These are phyloP conservation scores for Sceloporus undulatus DNA, from an alignment of 2,113 vertebrate species.

Conservation along the genomic window DNA sequence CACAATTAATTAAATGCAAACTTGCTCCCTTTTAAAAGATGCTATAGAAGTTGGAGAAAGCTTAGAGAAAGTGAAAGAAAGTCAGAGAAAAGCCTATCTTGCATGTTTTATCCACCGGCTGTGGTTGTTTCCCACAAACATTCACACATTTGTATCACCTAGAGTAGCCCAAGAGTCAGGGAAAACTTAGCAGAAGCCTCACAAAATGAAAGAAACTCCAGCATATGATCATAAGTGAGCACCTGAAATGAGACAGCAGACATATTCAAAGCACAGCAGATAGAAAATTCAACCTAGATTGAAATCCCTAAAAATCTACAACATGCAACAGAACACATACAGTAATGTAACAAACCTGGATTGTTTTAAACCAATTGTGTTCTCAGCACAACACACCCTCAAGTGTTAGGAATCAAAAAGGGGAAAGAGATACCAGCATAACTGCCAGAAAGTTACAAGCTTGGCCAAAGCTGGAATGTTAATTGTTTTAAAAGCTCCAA, in stretches of 20 bases:
- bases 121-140: no score
- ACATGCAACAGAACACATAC: not conserved
- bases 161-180: no score
- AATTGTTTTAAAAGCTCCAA: conserved; percentile 12
- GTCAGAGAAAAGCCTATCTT: not conserved
- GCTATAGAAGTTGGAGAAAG: not conserved
- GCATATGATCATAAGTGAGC: not conserved
- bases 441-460: not conserved
- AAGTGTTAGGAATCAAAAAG: not conserved
- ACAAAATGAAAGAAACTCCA: not conserved
- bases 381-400: not conserved
- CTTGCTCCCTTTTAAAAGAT: not conserved
- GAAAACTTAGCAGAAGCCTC: not conserved
- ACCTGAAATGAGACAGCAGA: not conserved
- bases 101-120: no score
- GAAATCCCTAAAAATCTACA: not conserved
- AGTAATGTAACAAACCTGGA: not conserved
- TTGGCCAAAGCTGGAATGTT: not conserved
- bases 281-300: no score
- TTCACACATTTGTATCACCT: no score
- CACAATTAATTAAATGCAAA: not conserved
- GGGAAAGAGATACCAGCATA: not conserved
- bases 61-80: no score
- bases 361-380: not conserved
- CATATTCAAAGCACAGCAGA: not conserved